Evolutionary conservation across 2,797 vertebrate genomes (phyloP).

Genomic region (Anableps anableps): DNA sequence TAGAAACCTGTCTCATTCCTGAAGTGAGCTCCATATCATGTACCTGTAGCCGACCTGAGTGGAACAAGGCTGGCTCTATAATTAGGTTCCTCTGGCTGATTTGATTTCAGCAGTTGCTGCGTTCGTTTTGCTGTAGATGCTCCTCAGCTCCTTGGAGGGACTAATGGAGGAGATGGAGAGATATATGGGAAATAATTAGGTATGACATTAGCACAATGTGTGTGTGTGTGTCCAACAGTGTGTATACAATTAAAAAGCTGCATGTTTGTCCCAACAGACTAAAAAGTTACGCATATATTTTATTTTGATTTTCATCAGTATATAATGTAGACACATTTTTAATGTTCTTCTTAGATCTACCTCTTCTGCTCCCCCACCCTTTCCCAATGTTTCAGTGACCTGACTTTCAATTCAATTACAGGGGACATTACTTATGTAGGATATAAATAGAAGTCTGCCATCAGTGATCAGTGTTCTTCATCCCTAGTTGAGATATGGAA

Average conservation of each 20-base stretch:
- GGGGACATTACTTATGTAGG: constrained; percentile 75
- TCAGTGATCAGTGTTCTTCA: constrained; percentile 48
- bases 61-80: constrained; percentile 58
- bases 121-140: constrained; percentile 73
- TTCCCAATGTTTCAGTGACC: constrained; percentile 70
- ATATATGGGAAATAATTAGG: constrained; percentile 65
- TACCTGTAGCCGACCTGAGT: constrained; percentile 47
- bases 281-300: background rate
- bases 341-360: constrained; percentile 13
- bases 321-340: constrained; percentile 4
- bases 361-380: constrained; percentile 10
- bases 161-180: constrained; percentile 74
- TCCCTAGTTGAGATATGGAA: constrained; percentile 55
- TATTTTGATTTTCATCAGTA: background rate
- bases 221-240: background rate
- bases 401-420: constrained; percentile 76
- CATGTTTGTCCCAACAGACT: background rate
- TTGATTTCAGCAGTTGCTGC: constrained; percentile 69
- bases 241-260: background rate
- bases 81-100: constrained; percentile 76
- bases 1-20: constrained; percentile 54
- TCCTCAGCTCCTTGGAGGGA: constrained; percentile 66
- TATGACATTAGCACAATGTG: constrained; percentile 28
- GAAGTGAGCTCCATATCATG: constrained; percentile 39
- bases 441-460: constrained; percentile 73